These are phyloP conservation scores for Pachycephus smyrnensis DNA, from an alignment of 2,888 invertebrate species.

Conservation along the genomic window DNA sequence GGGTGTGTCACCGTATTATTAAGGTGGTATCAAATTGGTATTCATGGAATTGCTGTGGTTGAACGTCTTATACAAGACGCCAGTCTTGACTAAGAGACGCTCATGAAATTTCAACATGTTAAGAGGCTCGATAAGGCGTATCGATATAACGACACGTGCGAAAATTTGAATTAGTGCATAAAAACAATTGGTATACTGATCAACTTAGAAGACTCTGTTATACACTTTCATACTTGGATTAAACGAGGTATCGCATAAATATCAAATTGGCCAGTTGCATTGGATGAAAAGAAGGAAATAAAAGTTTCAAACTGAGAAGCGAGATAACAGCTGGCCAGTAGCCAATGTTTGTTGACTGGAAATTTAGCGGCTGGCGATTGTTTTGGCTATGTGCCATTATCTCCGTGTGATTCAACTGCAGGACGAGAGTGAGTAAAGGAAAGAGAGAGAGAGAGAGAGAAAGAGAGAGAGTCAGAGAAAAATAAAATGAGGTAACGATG, in stretches of 20 bases:
- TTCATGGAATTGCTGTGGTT: neutral
- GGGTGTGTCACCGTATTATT: neutral
- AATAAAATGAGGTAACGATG: neutral
- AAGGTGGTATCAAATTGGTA: neutral
- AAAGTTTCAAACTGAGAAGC: conserved; percentile 42
- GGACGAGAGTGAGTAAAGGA: conserved; percentile 9
- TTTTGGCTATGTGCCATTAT: conserved; percentile 63
- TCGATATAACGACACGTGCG: neutral
- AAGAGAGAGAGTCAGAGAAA: neutral
- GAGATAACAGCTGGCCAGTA: conserved; percentile 47
- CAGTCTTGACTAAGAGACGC: neutral
- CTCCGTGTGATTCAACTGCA: conserved; percentile 27
- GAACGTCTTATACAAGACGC: neutral
- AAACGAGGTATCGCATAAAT: conserved; percentile 1
- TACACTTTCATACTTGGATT: neutral
- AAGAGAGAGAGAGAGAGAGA: conserved; percentile 12
- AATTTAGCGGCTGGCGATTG: conserved; percentile 62
- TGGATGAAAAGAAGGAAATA: conserved; percentile 27
- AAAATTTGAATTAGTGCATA: neutral
- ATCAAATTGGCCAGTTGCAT: conserved; percentile 9
- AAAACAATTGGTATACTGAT: neutral
- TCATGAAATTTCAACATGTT: neutral
- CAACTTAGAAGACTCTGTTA: neutral
- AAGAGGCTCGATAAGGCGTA: neutral
- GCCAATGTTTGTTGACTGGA: conserved; percentile 65